Percentiles rank a stretch among this genome's conserved stretches.
Evolutionary conservation across 2,797 vertebrate species (phyloP).

Genomic region (Chaenodraco wilsoni): DNA sequence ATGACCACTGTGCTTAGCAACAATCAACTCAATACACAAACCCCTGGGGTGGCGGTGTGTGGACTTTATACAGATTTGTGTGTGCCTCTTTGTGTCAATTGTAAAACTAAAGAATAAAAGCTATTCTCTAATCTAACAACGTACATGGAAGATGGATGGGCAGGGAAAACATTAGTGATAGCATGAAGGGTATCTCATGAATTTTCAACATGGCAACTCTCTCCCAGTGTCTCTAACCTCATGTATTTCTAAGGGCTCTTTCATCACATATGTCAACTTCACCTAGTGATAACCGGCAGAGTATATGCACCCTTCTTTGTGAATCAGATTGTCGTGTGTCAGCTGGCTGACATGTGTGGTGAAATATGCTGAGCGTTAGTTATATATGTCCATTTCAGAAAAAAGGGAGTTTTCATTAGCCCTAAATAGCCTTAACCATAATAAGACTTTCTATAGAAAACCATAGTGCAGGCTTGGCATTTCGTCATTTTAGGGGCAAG

Average conservation of each 20-base stretch:
- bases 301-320: constrained; percentile 20
- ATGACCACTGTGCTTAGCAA: constrained; percentile 48
- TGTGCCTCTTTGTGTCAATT: background rate
- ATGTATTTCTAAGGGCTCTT: constrained; percentile 61
- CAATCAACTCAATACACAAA: constrained; percentile 48
- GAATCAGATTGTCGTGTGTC: constrained; percentile 26
- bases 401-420: constrained; percentile 14
- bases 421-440: constrained; percentile 8
- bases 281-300: constrained; percentile 42
- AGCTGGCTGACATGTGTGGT: background rate
- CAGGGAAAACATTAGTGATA: constrained; percentile 55
- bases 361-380: constrained; percentile 9
- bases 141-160: constrained; percentile 40
- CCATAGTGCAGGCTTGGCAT: too few species aligned
- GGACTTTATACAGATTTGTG: constrained; percentile 4
- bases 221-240: constrained; percentile 42
- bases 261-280: constrained; percentile 57
- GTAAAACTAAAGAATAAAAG: constrained; percentile 32
- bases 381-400: constrained; percentile 22
- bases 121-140: constrained; percentile 38
- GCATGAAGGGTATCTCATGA: constrained; percentile 52
- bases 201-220: constrained; percentile 61
- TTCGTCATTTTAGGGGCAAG: too few species aligned
- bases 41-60: constrained; percentile 1
- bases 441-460: constrained; percentile 5